A percentile compares a stretch with the other conserved stretches of the same genome.
phyloP scores from a whole-genome alignment of 2,888 invertebrate genomes.

The Halictus quadricinctus region DNA sequence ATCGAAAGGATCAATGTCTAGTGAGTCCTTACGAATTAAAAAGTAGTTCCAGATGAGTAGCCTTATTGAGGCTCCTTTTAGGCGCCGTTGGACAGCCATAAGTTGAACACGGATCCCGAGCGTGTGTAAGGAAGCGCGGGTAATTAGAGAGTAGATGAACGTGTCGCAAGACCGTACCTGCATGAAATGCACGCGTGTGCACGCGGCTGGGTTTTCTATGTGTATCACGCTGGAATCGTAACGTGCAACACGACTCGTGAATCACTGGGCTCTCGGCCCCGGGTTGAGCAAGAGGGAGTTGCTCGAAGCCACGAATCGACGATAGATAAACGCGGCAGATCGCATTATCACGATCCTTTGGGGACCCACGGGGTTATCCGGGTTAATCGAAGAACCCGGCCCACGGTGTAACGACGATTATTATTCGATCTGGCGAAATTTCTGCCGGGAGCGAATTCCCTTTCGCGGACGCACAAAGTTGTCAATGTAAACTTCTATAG shows the following conservation, averaged over 20 bases:
- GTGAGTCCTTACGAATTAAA: background rate
- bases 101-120: constrained; percentile 28
- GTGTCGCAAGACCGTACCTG: constrained; percentile 52
- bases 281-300: constrained; percentile 61
- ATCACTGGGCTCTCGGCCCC: constrained; percentile 68
- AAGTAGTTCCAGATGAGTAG: background rate
- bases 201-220: constrained; percentile 18
- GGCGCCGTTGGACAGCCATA: constrained; percentile 33
- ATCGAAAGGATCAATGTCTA: too few species aligned
- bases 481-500: background rate
- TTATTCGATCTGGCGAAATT: constrained; percentile 66
- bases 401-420: constrained; percentile 64
- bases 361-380: constrained; percentile 70
- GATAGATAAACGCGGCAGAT: constrained; percentile 72
- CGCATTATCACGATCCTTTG: constrained; percentile 73
- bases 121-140: constrained; percentile 50
- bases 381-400: constrained; percentile 73
- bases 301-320: constrained; percentile 69
- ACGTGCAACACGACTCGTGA: constrained; percentile 72
- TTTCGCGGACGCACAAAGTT: constrained; percentile 47
- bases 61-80: constrained; percentile 27
- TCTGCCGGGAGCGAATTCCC: constrained; percentile 2
- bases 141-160: constrained; percentile 65
- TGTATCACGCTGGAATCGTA: constrained; percentile 69
- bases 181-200: constrained; percentile 21